Evolutionary conservation across 2,888 invertebrate species (phyloP).

Genomic region (Drosophila recens): DNA sequence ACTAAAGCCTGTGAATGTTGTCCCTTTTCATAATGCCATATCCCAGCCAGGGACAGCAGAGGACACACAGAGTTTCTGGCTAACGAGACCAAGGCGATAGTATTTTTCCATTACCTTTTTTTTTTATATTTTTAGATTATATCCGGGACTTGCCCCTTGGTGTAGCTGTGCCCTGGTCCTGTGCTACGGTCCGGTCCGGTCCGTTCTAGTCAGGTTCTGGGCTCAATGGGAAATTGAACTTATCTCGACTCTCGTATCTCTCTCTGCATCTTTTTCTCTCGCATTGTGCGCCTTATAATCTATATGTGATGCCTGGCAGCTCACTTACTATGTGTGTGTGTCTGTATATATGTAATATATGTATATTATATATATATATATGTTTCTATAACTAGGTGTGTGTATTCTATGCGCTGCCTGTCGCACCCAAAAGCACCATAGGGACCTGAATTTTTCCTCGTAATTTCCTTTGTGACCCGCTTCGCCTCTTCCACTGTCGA

Average conservation of each 20-base stretch:
- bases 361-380: constrained; percentile 12
- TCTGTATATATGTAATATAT: constrained; percentile 21
- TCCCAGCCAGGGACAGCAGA: constrained; percentile 12
- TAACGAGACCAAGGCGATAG: constrained; percentile 49
- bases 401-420: constrained; percentile 63
- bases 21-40: constrained; percentile 51
- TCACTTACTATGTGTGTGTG: constrained; percentile 9
- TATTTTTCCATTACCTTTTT: constrained; percentile 75
- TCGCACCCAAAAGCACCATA: constrained; percentile 78
- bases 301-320: constrained; percentile 67
- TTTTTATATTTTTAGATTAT: constrained; percentile 62
- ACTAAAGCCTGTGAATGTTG: constrained; percentile 43
- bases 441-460: constrained; percentile 80
- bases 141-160: constrained; percentile 49
- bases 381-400: constrained; percentile 18
- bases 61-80: constrained; percentile 6
- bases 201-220: constrained; percentile 4
- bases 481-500: constrained; percentile 18
- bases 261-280: constrained; percentile 51
- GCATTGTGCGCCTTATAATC: constrained; percentile 70
- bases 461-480: constrained; percentile 72
- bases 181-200: neutral
- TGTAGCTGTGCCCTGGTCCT: neutral
- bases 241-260: constrained; percentile 64
- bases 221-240: constrained; percentile 43